Evolutionary conservation across 2,113 vertebrate species (phyloP), one percentile per base, ranked within the genome.

Genomic region (Seriola quinqueradiata): DNA sequence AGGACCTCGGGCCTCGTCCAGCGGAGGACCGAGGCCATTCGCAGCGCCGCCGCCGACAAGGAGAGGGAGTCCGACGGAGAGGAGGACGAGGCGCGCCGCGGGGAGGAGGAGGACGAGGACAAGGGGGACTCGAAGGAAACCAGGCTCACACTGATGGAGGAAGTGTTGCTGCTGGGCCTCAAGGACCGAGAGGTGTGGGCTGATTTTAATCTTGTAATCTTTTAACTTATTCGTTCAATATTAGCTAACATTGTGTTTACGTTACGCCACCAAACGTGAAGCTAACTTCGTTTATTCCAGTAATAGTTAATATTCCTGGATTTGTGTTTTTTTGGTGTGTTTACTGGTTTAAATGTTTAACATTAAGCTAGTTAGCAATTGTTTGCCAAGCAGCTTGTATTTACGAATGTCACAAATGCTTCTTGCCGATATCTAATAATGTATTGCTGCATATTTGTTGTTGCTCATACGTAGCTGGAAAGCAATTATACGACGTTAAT

Each of bases 121-220:
- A 95, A 96, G 93, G 97, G 96, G 70, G 97, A 99, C 92, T 97
- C 97, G 66, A 99, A 99, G 94, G 98, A 99, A 87, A 99, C 98
- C 5, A 93, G 98, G 40, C 96, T 99, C 32, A 99, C 98, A 0
- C 95, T 99, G 46, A 99, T 99, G 98, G 98, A 99, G 80, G 98
- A 99, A 70, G 98, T 99, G 93, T 84, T 99, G 90, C 96, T 99
- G 1, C 82, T 99, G 93, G 98, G 98, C 90, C 97, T 99, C 86
- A 99, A 99, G 94, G 98, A 99, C 87, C 96, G 97, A 92, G 98
- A 99, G 98, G 98, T 99, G 92, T 12, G 89, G 8, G 23, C n/a
- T 68, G 75, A 5, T 69, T 60, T 52, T 14, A 32, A 19, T 54
- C 32, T 32, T 74, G 25, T 34, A 66, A 50, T 57, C 57, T 23